These are phyloP conservation scores for Leucophenga maculata DNA, from an alignment of 2,888 invertebrate genomes.

Conservation along the genomic window DNA sequence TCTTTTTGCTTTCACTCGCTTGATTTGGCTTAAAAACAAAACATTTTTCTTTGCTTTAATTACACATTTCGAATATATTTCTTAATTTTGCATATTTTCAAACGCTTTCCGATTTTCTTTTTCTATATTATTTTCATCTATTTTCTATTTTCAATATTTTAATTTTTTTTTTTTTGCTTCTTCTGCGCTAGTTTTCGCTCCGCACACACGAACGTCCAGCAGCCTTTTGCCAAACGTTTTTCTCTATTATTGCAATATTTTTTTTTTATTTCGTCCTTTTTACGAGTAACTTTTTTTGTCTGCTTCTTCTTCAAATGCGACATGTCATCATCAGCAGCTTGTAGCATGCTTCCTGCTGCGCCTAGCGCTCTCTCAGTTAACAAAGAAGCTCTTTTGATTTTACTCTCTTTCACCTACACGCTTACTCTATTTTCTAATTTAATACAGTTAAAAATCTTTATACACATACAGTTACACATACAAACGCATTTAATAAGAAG, in stretches of 20 bases:
- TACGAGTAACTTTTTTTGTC: no score
- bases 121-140: constrained; percentile 1
- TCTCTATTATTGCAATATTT: constrained; percentile 8
- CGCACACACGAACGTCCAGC: constrained; percentile 67
- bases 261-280: constrained; percentile 36
- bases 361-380: constrained; percentile 30
- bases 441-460: no score
- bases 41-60: neutral
- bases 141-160: constrained; percentile 29
- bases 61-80: constrained; percentile 14
- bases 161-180: constrained; percentile 34
- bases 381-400: no score
- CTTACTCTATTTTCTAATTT: neutral
- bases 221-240: constrained; percentile 52
- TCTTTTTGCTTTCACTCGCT: constrained; percentile 39
- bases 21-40: constrained; percentile 7
- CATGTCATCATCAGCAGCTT: constrained; percentile 21
- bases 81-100: constrained; percentile 26
- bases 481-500: no score
- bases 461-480: neutral
- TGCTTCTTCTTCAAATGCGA: neutral
- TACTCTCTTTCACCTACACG: constrained; percentile 25
- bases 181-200: constrained; percentile 52
- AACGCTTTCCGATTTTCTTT: constrained; percentile 19
- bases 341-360: neutral